Evolutionary conservation across 2,797 vertebrate genomes (phyloP), one percentile per base, ranked within the genome.

Genomic region (Miichthys miiuy): DNA sequence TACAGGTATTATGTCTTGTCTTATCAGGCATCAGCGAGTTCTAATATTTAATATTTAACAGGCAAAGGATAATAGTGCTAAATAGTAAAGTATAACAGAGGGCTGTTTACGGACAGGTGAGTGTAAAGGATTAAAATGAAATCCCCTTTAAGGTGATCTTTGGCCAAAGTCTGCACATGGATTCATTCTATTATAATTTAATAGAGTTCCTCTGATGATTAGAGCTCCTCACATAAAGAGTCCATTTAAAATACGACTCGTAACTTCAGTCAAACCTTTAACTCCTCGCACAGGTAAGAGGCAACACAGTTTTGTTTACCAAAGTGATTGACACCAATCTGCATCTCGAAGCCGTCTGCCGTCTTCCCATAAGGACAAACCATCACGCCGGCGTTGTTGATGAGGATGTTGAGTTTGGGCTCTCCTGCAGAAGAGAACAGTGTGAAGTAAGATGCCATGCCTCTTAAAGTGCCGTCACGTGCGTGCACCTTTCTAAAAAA

Each of bases 381-480:
- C 97, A 99, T 99, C n/a, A 99, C 95, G 0, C 98, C 97, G 5
- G 98, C 98, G 0, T 99, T 99, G 94, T 98, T 99, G 88, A 99
- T 96, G 82, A 99, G 93, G 88, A 99, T 94, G 88, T 98, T 96
- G 64, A 99, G 95, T 52, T 96, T 91, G 6, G 95, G 90, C 87
- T 99, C 97, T 34, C 95, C 98, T 99, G 85, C 25, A 87, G 20
- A 46, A 44, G 50, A 14, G 0, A 41, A 41, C 4, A 80, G 3
- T 0, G 6, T 51, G 6, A 38, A 3, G 10, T 62, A 4, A 56
- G 38, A 13, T 5, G 0, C 0, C 10, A 3, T 0, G 0, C 2
- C 18, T 75, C 34, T 34, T 20, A 5, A 21, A n/a, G 1, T 18
- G 0, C 0, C 5, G 21, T 55, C 1, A 27, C 23, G 10, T 11